A percentile compares a stretch with the other conserved stretches of the same genome.
Evolutionary conservation across 2,888 invertebrate genomes (phyloP).

Genomic region (Drosophila mulleri): DNA sequence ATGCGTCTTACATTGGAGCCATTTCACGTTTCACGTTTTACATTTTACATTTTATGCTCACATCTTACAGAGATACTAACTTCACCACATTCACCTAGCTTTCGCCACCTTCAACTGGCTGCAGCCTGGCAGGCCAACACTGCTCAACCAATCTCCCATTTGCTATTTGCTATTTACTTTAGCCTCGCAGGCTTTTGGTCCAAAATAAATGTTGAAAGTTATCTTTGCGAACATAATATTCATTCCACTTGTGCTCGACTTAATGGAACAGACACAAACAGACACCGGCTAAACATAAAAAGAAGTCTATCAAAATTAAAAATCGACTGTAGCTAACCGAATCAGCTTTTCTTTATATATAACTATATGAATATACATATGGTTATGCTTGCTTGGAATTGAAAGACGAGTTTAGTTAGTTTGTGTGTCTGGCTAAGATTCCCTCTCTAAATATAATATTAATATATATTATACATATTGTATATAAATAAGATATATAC

Average conservation of each 20-base stretch:
- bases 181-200: slow-evolving; percentile 2
- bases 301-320: neutral
- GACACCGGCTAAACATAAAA: neutral
- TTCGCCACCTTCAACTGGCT: neutral
- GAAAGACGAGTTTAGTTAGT: no score
- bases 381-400: no score
- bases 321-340: no score
- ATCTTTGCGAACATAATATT: neutral
- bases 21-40: slow-evolving; percentile 40
- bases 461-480: no score
- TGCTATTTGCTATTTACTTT: neutral
- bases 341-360: no score
- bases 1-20: slow-evolving; percentile 63
- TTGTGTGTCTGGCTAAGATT: no score
- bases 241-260: neutral
- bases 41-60: slow-evolving; percentile 16
- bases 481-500: no score
- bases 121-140: slow-evolving; percentile 2
- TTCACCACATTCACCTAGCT: neutral
- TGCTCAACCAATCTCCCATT: slow-evolving; percentile 4
- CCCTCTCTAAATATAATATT: no score
- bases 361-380: no score
- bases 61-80: slow-evolving; percentile 16
- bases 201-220: neutral
- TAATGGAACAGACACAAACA: slow-evolving; percentile 2